Conservation (phyloP, 2,113 vertebrate species). For the Amphiprion percula region DNA sequence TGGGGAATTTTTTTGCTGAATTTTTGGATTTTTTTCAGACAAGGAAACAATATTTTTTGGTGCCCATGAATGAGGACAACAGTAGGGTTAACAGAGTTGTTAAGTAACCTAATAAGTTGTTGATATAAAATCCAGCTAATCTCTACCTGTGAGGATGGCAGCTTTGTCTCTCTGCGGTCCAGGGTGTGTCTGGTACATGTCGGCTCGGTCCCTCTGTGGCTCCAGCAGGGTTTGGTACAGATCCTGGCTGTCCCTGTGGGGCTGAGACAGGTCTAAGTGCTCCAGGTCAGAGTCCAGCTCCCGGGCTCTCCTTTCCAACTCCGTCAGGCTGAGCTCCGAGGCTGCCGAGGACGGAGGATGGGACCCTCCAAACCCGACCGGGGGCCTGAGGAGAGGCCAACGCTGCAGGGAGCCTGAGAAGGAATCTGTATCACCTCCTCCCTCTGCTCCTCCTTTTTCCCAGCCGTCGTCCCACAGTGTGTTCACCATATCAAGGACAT, state of each 20-base stretch:
- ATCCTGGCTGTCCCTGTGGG: constrained; percentile 61
- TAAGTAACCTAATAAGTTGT: too few species aligned
- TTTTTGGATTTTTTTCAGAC: too few species aligned
- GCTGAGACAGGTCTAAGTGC: constrained; percentile 74
- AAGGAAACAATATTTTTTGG: too few species aligned
- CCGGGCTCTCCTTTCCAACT: constrained; percentile 80
- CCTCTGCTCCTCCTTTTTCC: constrained; percentile 61
- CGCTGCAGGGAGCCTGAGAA: constrained; percentile 79
- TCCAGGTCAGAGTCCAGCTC: constrained; percentile 80
- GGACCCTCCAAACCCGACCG: constrained; percentile 84
- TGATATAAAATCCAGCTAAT: too few species aligned
- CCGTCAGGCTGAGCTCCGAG: constrained; percentile 83
- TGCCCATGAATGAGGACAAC: too few species aligned
- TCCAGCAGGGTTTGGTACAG: constrained; percentile 61
- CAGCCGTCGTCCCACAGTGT: constrained; percentile 83
- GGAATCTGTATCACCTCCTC: constrained; percentile 73
- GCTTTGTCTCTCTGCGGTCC: constrained; percentile 75
- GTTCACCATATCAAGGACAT: constrained; percentile 84
- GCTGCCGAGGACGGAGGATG: constrained; percentile 84
- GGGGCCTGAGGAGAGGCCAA: constrained; percentile 85
- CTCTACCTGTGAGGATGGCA: constrained; percentile 58
- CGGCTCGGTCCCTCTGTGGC: constrained; percentile 66
- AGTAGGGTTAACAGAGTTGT: too few species aligned
- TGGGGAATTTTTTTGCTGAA: too few species aligned
- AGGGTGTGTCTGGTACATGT: constrained; percentile 77